Base-by-base conservation (phyloP, 2,113 vertebrate genomes). In the Dicaeum eximium region DNA sequence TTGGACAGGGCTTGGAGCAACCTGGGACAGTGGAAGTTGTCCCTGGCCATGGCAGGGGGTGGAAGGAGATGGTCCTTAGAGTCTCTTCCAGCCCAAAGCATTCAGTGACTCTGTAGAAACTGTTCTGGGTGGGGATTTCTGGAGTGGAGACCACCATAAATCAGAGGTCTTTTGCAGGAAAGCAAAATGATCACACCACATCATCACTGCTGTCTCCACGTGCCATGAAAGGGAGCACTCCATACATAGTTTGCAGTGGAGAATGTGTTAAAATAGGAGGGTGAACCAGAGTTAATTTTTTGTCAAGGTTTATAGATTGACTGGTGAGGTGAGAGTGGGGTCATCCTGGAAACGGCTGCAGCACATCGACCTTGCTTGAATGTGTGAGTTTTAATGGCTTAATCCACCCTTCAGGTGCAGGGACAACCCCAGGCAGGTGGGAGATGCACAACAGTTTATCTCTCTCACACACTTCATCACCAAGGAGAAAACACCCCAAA, bases 1-100 rank as follows among this genome's bases (percentile, higher is more conserved):
- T 0, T 75, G 62, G 62, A 15, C 1, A 0, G 18, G 17, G 54
- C 31, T 35, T 27, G 48, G 71, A 77, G 12, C 40, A 35, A 0
- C 8, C 35, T 28, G 56, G 25, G 13, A 4, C 0, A 14, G 24
- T 21, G 40, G 54, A 16, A 75, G 6, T 3, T 47, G 45, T 51
- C 19, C 22, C 69, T 53, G 37, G 28, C 30, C 38, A 5, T 38
- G 37, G 51, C 45, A 30, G 15, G 6, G 7, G 8, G 6, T 15
- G 17, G 47, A 2, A 69, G 0, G 0, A 20, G 35, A 50, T 37
- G 17, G 3, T 33, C 22, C 31, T 33, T 21, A 14, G 37, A 27
- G 42, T 48, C 48, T 27, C 71, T 48, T 28, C 64, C 56, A 50
- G 28, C 31, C 21, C 54, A 82, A 75, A 61, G 9, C 50, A 6